Conservation (phyloP, 2,797 vertebrate genomes). For the Thaleichthys pacificus region DNA sequence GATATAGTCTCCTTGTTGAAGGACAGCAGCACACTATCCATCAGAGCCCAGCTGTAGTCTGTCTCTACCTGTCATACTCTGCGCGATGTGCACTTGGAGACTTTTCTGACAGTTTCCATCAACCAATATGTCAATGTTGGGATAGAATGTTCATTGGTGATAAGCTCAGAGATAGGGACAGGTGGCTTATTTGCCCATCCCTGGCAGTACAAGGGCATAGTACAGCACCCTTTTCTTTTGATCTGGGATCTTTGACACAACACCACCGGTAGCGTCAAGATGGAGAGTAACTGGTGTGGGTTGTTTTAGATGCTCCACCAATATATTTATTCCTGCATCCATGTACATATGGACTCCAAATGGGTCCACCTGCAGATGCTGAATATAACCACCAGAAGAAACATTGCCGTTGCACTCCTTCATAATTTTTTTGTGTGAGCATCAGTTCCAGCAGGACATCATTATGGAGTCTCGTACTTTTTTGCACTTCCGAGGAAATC, state of each 20-base stretch:
- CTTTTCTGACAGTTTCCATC: constrained; percentile 17
- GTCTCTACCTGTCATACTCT: constrained; percentile 16
- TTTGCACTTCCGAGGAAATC: too few species aligned
- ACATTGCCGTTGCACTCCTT: too few species aligned
- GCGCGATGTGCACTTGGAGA: constrained; percentile 10
- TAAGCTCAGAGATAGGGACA: neutral
- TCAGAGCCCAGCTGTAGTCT: constrained; percentile 32
- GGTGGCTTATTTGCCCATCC: neutral
- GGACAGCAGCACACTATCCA: constrained; percentile 23
- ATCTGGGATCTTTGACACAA: neutral
- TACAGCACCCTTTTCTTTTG: neutral
- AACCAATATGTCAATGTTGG: constrained; percentile 27
- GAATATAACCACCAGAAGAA: too few species aligned
- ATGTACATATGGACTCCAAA: neutral
- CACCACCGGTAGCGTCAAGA: neutral
- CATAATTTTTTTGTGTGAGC: too few species aligned
- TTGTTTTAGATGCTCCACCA: too few species aligned
- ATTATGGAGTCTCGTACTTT: too few species aligned
- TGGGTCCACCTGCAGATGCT: too few species aligned
- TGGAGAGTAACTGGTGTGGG: too few species aligned
- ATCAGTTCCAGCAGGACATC: too few species aligned
- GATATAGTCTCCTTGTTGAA: constrained; percentile 24
- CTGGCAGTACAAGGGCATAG: neutral
- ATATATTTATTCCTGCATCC: too few species aligned
- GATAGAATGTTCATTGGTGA: neutral